Base-by-base conservation (phyloP, 1,140 invertebrate genomes). In the Drosophila willistoni region DNA sequence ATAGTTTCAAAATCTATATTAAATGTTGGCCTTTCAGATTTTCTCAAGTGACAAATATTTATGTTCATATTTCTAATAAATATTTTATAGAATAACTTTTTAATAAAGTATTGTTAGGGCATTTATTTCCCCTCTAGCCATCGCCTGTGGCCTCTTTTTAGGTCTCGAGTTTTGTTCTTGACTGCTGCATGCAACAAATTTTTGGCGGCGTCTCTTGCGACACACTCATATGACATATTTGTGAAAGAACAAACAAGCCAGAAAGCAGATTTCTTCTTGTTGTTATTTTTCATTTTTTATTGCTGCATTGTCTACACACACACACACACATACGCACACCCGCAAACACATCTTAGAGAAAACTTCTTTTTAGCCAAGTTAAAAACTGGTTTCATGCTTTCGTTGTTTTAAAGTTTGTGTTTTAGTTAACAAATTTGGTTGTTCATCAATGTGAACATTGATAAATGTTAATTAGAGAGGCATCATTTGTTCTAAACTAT, bases 151-250 rank as follows among this genome's bases (percentile, higher is more conserved):
- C 41, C 41, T 39, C 7, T 13, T 12, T 51, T n/a, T n/a, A n/a
- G n/a, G 12, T 36, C 67, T 64, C 12, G 0, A 57, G n/a, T 14
- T 17, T 54, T 54, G 47, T 29, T 19, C 39, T 12, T n/a, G 42
- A 33, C 54, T 42, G 68, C 76, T 65, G 68, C 71, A 57, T 66
- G 77, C 86, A 90, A 90, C 85, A 90, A 90, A 90, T 91, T 91
- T 91, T 91, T 79, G 85, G 85, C 90, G 90, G 90, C 90, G 90
- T 91, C 90, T 91, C 79, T 87, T 84, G 81, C 90, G 78, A 91
- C 90, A 91, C 90, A 91, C 78, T 83, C 73, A 54, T 77, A 81
- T 84, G 81, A 81, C 81, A 87, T 84, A 79, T 89, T 75, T 82
- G 79, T 77, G 79, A 72, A 71, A 67, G 66, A 64, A 72, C 56